Base-by-base conservation (phyloP, 1,140 invertebrate genomes). In the Drosophila kurseongensis region DNA sequence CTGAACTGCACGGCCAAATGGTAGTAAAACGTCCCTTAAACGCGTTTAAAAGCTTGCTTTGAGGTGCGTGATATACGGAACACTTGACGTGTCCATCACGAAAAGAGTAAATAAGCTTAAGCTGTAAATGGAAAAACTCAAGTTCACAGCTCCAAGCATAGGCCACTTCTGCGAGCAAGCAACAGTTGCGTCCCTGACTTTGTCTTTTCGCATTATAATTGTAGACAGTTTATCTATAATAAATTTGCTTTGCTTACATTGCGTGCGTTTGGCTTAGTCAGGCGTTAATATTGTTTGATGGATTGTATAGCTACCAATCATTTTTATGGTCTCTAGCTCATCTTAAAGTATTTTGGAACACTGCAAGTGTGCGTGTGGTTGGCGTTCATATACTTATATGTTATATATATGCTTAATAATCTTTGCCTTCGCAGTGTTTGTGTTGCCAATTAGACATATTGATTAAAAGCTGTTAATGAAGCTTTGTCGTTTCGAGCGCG, bases 381-480 rank as follows among this genome's bases (percentile, higher is more conserved):
- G 23, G 2, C 16, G 36, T 23, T 40, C 29, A 10, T 44, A 45
- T 60, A 32, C 27, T 54, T 63, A 4, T 23, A 23, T n/a, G n/a
- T n/a, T n/a, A n/a, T n/a, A n/a, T n/a, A n/a, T n/a, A n/a, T n/a
- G 36, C 42, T 57, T 71, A 55, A 56, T 44, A 65, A 58, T 57
- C 45, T 50, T 47, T 58, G 72, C 45, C 47, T 66, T 78, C 23
- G 47, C 57, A 44, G 72, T 71, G 66, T 66, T 80, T 76, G 59
- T 51, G 29, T 50, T 71, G 50, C 51, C 55, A 76, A 75, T 80
- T 68, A 79, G 47, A 79, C 51, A 48, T 36, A 60, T 80, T 76
- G 60, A 80, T 80, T 66, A 72, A 76, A 81, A 59, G 66, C 57
- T 78, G 42, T 77, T 72, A 72, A 72, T 76, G 45, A 81, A 58